Base-by-base conservation (phyloP, 2,888 invertebrate species). In the Platyscelio sp. region DNA sequence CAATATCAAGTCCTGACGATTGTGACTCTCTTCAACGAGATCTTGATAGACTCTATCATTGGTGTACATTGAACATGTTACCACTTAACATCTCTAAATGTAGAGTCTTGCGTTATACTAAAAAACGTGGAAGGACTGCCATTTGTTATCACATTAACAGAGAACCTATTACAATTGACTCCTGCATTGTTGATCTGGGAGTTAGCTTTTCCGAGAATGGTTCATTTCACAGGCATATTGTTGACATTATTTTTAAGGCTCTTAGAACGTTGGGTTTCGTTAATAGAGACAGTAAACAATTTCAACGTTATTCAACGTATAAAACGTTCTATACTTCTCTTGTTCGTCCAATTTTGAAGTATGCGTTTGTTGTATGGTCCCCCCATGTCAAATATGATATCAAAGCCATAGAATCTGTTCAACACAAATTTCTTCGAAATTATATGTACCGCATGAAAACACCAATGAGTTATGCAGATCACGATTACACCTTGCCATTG, bases 1-100 rank as follows among this genome's bases (percentile, higher is more conserved):
- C 49, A 20, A 27, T 67, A 29, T 20, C 18, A 11, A 20, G 11
- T 40, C 3, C 11, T n/a, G 18, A 67, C 20, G 49, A 67, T n/a
- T 49, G 67, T 15, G 3, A 7, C 2, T 46, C 18, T n/a, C 22
- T 67, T n/a, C 65, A 65, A 26, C 5, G 9, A 1, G 65, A 65
- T 24, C 65, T 65, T 65, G 43, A 20, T 22, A 24, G 65, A 18
- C 26, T 65, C 11, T 22, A 20, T 4, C 9, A 65, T 3, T 65
- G 65, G 65, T 65, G 46, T 27, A 24, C 26, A n/a, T 9, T 15
- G 6, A 38, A 63, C 40, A 40, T 29, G 6, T 13, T 63, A n/a
- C 18, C 40, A 6, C 63, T 63, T 40, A 63, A 40, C 18, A n/a
- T 40, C n/a, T 26, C 24, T n/a, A 63, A 61, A 15, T 61, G 61